Conservation (phyloP, 1,140 invertebrate species). For the Nephotettix cincticeps region DNA sequence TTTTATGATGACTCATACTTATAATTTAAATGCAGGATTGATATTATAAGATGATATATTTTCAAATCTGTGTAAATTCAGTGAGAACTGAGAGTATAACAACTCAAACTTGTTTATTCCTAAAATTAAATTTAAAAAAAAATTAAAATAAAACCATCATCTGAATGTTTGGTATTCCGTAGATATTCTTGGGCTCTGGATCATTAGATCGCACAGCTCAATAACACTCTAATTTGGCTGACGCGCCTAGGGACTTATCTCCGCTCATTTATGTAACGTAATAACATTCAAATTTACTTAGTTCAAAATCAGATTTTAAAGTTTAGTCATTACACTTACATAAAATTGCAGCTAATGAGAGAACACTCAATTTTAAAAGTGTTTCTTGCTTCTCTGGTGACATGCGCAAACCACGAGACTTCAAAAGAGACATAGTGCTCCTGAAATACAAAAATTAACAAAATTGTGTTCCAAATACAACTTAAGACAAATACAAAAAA, state of each 20-base stretch:
- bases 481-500: too few relatives aligned
- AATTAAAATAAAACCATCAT: background rate
- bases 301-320: background rate
- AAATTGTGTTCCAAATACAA: too few relatives aligned
- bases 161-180: background rate
- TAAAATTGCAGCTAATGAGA: conserved; percentile 87
- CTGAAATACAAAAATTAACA: background rate
- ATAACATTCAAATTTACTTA: background rate
- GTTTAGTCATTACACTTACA: conserved; percentile 67
- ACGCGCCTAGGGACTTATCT: background rate
- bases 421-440: conserved; percentile 30
- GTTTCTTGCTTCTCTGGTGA: conserved; percentile 88
- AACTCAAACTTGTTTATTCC: too few relatives aligned
- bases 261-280: background rate
- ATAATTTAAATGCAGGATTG: too few relatives aligned
- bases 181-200: background rate
- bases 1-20: too few relatives aligned
- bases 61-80: too few relatives aligned
- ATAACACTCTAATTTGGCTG: background rate
- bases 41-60: too few relatives aligned
- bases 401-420: conserved; percentile 38
- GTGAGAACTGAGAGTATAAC: too few relatives aligned
- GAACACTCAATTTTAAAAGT: conserved; percentile 86
- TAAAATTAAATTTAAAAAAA: too few relatives aligned
- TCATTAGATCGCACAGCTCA: background rate